phyloP scores from a whole-genome alignment of 1,140 invertebrate genomes.

The Palaemon carinicauda region DNA sequence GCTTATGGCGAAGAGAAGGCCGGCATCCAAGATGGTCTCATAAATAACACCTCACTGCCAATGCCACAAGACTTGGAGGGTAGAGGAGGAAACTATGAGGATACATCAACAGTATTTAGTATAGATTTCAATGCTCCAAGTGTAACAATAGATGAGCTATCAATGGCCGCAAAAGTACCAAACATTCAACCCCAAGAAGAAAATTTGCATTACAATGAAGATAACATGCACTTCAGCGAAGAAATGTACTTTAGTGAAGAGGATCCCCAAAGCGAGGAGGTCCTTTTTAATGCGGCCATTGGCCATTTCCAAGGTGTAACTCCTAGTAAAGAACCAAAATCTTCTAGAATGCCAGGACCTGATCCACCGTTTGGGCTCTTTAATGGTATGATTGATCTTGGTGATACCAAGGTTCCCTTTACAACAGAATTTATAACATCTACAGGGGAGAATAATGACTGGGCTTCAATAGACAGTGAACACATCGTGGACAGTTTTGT shows the following conservation, averaged over 20 bases:
- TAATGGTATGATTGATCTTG: constrained; percentile 1
- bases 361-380: constrained; percentile 34
- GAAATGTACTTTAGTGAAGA: background rate
- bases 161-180: background rate
- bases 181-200: background rate
- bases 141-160: constrained; percentile 14
- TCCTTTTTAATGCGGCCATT: constrained; percentile 26
- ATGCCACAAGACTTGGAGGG: background rate
- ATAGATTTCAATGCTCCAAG: constrained; percentile 53
- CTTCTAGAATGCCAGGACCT: background rate
- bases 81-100: background rate
- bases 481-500: constrained; percentile 9
- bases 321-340: background rate
- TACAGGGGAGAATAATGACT: background rate
- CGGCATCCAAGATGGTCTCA: background rate
- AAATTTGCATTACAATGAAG: background rate
- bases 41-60: background rate
- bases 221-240: background rate
- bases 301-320: constrained; percentile 51
- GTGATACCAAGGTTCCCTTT: background rate
- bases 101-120: constrained; percentile 15
- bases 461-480: background rate
- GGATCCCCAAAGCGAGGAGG: background rate
- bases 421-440: background rate
- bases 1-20: constrained; percentile 42